A percentile compares a stretch with the other conserved stretches of the same genome.
Conservation (phyloP, 2,888 invertebrate species). For the Melanostoma scalare region DNA sequence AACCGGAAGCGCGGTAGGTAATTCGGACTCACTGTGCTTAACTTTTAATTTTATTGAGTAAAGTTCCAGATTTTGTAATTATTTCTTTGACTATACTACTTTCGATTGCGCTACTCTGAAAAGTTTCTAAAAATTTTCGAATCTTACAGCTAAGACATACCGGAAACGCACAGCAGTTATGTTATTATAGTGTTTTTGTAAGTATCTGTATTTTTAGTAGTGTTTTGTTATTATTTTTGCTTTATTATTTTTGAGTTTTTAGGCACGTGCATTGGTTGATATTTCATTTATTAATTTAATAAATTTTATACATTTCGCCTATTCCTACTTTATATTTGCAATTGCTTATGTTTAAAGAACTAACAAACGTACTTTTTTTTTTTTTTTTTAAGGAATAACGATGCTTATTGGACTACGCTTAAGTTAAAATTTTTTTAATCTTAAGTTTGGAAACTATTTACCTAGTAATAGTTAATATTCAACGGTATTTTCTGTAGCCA, state of each 20-base stretch:
- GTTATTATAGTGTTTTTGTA: slow-evolving; percentile 25
- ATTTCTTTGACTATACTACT: too few species aligned
- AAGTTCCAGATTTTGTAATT: too few species aligned
- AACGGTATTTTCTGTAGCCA: slow-evolving; percentile 21
- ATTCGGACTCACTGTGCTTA: too few species aligned
- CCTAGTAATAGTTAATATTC: slow-evolving; percentile 26
- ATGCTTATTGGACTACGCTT: slow-evolving; percentile 58
- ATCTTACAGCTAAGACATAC: slow-evolving; percentile 1
- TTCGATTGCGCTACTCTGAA: too few species aligned
- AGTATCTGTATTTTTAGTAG: slow-evolving; percentile 39
- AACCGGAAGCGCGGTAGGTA: too few species aligned
- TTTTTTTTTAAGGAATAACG: slow-evolving; percentile 47
- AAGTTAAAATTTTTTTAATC: slow-evolving; percentile 34
- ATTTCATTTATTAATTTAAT: slow-evolving; percentile 64
- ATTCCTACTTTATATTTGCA: slow-evolving; percentile 52
- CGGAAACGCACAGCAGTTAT: slow-evolving; percentile 29
- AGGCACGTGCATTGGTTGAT: slow-evolving; percentile 73
- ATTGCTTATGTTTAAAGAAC: slow-evolving; percentile 56
- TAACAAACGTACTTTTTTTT: slow-evolving; percentile 57
- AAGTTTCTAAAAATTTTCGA: not conserved
- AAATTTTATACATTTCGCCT: slow-evolving; percentile 56
- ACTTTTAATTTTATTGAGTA: too few species aligned
- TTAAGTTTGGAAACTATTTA: slow-evolving; percentile 30
- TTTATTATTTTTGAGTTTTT: slow-evolving; percentile 54
- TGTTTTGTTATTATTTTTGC: slow-evolving; percentile 27